A percentile compares a stretch with the other conserved stretches of the same genome.
phyloP scores from a whole-genome alignment of 2,113 vertebrate genomes.

The Archocentrus centrarchus region DNA sequence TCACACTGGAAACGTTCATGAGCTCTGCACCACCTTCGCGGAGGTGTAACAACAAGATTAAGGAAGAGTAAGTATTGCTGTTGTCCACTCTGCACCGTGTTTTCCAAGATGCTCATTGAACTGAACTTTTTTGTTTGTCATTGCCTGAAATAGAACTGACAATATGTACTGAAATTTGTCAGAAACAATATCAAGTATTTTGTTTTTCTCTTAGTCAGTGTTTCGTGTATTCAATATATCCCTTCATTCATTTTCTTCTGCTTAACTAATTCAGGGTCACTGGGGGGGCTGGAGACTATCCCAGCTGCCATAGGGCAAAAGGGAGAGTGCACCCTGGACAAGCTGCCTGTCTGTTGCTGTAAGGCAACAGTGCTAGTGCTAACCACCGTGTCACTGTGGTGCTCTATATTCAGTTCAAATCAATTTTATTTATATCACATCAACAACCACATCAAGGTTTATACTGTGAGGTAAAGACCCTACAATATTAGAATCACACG shows the following conservation, averaged over 20 bases:
- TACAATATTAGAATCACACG: not conserved
- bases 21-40: conserved; percentile 46
- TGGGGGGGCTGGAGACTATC: no score
- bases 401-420: not conserved
- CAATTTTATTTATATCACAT: not conserved
- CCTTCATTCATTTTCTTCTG: no score
- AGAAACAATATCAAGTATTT: conserved; percentile 6
- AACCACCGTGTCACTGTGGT: no score
- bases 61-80: conserved; percentile 14
- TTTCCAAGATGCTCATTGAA: conserved; percentile 8
- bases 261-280: no score
- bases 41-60: conserved; percentile 28
- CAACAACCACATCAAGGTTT: not conserved
- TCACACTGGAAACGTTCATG: conserved; percentile 59
- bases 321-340: no score
- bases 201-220: not conserved
- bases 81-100: not conserved
- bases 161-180: conserved; percentile 5
- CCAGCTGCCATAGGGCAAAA: no score
- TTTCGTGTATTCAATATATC: not conserved
- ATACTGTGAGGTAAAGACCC: not conserved
- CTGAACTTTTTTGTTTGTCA: not conserved
- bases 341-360: no score
- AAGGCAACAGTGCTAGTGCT: no score
- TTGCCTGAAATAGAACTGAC: not conserved